Percentiles rank a stretch among this genome's conserved stretches.
Evolutionary conservation across 2,113 vertebrate genomes (phyloP).

Genomic region (Microtus oregoni): DNA sequence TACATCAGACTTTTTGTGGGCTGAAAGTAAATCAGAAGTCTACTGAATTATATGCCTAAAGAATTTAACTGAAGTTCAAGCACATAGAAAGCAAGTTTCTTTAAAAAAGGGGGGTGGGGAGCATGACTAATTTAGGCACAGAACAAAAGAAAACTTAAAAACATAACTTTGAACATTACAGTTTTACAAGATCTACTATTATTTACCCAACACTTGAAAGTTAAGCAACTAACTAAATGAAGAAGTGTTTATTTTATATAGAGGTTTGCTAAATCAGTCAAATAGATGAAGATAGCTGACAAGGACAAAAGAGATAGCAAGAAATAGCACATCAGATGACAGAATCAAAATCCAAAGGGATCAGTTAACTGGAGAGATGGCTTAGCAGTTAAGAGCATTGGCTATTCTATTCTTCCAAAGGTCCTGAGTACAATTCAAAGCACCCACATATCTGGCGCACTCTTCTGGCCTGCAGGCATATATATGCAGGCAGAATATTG

Average conservation of each 20-base stretch:
- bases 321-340: background rate
- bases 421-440: too few species aligned
- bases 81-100: background rate
- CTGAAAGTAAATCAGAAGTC: slow-evolving; percentile 18
- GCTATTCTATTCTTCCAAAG: too few species aligned
- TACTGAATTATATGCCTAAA: background rate
- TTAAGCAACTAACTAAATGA: background rate
- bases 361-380: background rate
- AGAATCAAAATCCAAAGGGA: slow-evolving; percentile 2
- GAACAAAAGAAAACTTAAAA: background rate
- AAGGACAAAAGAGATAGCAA: background rate
- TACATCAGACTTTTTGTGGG: background rate
- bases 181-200: slow-evolving; percentile 13
- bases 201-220: slow-evolving; percentile 3
- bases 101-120: background rate
- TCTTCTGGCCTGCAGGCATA: too few species aligned
- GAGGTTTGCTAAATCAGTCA: background rate
- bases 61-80: background rate
- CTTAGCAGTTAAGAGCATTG: too few species aligned
- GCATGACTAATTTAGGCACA: background rate
- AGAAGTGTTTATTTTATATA: background rate
- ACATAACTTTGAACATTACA: background rate
- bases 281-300: background rate
- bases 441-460: too few species aligned
- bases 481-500: too few species aligned